Conservation (phyloP, 2,113 vertebrate genomes). For the Phocoena sinus region DNA sequence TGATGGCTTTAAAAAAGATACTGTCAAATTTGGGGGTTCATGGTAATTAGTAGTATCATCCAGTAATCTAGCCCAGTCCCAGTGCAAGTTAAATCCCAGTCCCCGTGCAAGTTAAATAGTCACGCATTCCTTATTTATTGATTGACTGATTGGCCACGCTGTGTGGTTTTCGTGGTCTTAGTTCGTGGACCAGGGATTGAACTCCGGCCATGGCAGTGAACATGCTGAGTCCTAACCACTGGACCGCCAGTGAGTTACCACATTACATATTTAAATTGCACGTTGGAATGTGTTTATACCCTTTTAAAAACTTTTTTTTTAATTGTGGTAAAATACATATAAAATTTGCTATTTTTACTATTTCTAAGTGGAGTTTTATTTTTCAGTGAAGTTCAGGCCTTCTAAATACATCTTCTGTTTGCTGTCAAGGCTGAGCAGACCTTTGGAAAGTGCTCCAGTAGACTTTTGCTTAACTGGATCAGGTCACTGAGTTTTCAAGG, state of each 20-base stretch:
- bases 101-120: not conserved
- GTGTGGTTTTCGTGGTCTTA: not conserved
- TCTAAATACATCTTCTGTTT: conserved; percentile 17
- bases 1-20: not conserved
- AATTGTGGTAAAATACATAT: not conserved
- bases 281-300: not conserved
- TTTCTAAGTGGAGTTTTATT: conserved; percentile 9
- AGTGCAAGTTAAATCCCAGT: not conserved
- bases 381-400: conserved; percentile 9
- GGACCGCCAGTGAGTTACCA: not conserved
- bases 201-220: not conserved
- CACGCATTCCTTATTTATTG: conserved; percentile 13
- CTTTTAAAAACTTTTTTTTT: not conserved
- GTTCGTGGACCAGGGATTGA: not conserved
- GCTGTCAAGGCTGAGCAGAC: not conserved
- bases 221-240: not conserved
- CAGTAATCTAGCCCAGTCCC: not conserved
- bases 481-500: not conserved
- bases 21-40: not conserved
- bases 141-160: not conserved
- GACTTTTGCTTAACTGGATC: not conserved
- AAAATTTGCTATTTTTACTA: not conserved
- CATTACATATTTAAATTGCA: conserved; percentile 5
- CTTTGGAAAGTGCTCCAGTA: conserved; percentile 1
- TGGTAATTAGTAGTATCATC: not conserved